Evolutionary conservation across 2,113 vertebrate species (phyloP), one percentile per base, ranked within the genome.

Genomic region (Accipiter cooperii): DNA sequence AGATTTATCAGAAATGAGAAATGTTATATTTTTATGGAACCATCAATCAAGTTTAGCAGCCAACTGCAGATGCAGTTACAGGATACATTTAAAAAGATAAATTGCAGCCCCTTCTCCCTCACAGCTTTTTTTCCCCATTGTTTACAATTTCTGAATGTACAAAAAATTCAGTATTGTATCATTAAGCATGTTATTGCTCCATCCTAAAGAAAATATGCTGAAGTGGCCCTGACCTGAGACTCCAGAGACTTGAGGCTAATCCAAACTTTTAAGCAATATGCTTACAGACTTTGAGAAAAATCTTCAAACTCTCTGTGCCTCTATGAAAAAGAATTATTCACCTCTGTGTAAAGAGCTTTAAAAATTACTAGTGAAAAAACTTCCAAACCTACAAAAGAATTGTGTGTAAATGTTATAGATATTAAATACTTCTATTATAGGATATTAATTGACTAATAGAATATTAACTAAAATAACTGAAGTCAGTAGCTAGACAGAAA

Each of bases 181-280:
- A 94, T 49, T 61, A 84, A 69, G 46, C 18, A 80, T 77, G 54
- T 80, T 90, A 92, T 84, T 96, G 64, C 83, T 87, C 64, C 90
- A 90, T 94, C 60, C 36, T 77, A n/a, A 70, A 90, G 83, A 88
- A 97, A 92, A 94, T 75, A 51, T 93, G 71, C 82, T 92, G 60
- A 90, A 94, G 90, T 55, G 60, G 64, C 76, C 73, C 51, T 94
- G 90, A 93, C 68, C 76, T 90, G 94, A 96, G 38, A 93, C 71
- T 86, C 85, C 25, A 90, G 85, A 97, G 64, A 86, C 42, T 54
- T 86, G 82, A 95, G 68, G 68, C 47, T 83, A 90, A 84, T 92
- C 34, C 83, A 86, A 64, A 58, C 28, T 92, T 96, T 44, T 71
- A 95, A 93, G 85, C 80, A 93, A 95, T 88, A 79, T 78, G 38